Base-by-base conservation (phyloP, 2,888 invertebrate species). In the Cephus pygmeus region DNA sequence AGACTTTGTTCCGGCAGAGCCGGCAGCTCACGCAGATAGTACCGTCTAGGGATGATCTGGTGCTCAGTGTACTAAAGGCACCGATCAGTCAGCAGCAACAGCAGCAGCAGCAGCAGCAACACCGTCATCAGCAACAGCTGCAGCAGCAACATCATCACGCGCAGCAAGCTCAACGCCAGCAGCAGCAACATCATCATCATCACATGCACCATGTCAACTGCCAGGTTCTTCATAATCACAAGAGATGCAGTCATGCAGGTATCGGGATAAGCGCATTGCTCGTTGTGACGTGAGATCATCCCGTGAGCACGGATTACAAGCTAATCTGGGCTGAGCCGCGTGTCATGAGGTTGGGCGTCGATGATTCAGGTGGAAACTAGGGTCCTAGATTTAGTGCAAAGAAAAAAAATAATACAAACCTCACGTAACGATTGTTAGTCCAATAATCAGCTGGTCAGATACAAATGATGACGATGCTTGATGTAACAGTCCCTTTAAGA, bases 1-100 rank as follows among this genome's bases (percentile, higher is more conserved):
- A 94, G 88, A 93, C 92, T 85, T 91, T 94, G 84, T 94, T 93
- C 88, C 92, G 94, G 84, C 94, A 94, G 87, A 94, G 94, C 84
- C 92, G 94, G 83, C 94, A 93, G 87, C 91, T 94, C 80, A 93
- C 87, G 77, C 83, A 87, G 78, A 86, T 89, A 81, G 87, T 87
- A 78, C 86, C 89, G 30, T 84, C 89, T 75, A 85, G 88, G 79
- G 93, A 94, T 84, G 94, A 94, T 88, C 89, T 94, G 82, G 93
- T 94, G 73, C 91, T 94, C 79, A 94, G 94, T 84, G 94, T 94
- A 69, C 92, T 94, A 78, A 94, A 94, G 86, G 93, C 94, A 78
- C 94, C 94, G 12, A 90, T 94, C 30, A 87, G 83, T 73, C 89
- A 88, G 76, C 88, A 88, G 30, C 88, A 88, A 31, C 88, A 88